Evolutionary conservation across 2,797 vertebrate genomes (phyloP).

Genomic region (Anas bernieri): DNA sequence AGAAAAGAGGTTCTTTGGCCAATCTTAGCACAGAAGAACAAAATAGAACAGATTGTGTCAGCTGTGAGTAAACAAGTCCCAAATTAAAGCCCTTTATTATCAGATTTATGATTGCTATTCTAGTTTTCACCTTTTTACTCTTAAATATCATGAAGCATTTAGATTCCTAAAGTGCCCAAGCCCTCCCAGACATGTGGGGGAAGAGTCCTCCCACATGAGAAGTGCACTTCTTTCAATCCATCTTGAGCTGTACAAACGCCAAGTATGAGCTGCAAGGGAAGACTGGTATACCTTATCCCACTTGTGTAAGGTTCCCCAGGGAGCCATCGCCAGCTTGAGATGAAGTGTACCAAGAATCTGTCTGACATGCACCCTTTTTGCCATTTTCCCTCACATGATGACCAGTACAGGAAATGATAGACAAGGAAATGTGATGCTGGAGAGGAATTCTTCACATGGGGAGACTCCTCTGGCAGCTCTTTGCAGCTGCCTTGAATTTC

Average conservation of each 20-base stretch:
- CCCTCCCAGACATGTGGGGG: background rate
- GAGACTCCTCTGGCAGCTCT: background rate
- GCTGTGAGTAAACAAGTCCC: background rate
- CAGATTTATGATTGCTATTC: background rate
- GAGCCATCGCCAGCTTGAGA: background rate
- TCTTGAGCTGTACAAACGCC: background rate
- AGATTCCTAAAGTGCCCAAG: background rate
- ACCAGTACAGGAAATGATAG: background rate
- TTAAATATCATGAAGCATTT: background rate
- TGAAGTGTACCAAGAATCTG: background rate
- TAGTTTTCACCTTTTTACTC: background rate
- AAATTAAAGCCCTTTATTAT: background rate
- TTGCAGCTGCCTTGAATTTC: background rate
- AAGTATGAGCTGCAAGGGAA: background rate
- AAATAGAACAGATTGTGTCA: background rate
- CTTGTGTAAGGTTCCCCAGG: background rate
- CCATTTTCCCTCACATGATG: background rate
- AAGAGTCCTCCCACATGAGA: background rate
- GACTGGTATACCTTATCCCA: background rate
- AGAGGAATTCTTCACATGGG: background rate
- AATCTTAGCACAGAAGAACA: background rate
- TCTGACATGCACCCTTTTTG: background rate
- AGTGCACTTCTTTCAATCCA: background rate
- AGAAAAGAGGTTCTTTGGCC: background rate
- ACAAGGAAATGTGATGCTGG: background rate